Evolutionary conservation across 1,140 invertebrate genomes (phyloP), one percentile per base, ranked within the genome.

Genomic region (Eupristina koningsbergeri): DNA sequence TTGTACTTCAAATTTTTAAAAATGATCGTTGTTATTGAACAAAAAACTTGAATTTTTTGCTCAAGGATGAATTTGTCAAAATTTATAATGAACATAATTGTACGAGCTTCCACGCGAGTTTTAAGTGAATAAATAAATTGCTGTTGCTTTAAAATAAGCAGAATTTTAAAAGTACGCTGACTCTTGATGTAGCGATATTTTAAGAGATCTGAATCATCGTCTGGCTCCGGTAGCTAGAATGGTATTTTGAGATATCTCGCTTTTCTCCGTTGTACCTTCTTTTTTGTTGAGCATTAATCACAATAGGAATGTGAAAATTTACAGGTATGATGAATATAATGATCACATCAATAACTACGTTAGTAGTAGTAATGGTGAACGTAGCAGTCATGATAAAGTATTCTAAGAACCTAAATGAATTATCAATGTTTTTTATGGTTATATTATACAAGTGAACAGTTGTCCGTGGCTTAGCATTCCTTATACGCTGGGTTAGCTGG

Each of bases 111-210:
- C 2, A 75, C 9, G 29, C 41, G 11, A 45, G 50, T 15, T n/a
- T 75, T 26, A 50, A 50, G 36, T 34, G 41, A 74, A 74, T 22
- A 69, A 69, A n/a, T 64, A 39, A 36, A 22, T 78, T 64, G 53
- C 53, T 39, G 29, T 71, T 79, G 41, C 64, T 78, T 74, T 82
- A 75, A 79, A 83, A 84, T 79, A 84, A 36, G 76, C n/a, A 31
- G 69, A 34, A 77, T 87, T 89, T 89, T 80, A 85, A 89, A 87
- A 90, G 89, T 90, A 83, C 90, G 87, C 90, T 90, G 89, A 91
- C 89, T 89, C 87, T 85, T 86, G 77, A 84, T 75, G 84, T 84
- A 69, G 74, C 74, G 86, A 88, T 91, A 91, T 91, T 91, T 90
- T 83, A 88, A 86, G 88, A 85, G 81, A 58, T 69, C 86, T 91